Conservation (phyloP, 2,888 invertebrate species). For the Stictocephala bisonia region DNA sequence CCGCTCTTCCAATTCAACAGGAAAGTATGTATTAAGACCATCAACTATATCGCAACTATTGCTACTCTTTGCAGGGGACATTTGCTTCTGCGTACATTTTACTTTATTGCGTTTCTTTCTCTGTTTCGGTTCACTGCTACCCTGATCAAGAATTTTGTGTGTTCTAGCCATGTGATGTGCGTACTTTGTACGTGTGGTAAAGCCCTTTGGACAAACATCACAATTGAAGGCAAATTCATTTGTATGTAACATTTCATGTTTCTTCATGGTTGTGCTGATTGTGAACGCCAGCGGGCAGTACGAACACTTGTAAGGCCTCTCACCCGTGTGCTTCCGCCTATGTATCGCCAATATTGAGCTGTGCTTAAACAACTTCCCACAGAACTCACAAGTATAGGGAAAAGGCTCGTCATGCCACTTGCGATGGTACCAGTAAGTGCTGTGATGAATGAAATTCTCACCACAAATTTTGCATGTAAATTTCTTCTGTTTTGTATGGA, state of each 20-base stretch:
- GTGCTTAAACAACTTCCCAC: conserved; percentile 54
- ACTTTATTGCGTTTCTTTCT: too few relatives aligned
- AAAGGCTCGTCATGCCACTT: conserved; percentile 57
- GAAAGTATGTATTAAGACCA: too few relatives aligned
- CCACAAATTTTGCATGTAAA: conserved; percentile 57
- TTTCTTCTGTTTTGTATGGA: conserved; percentile 55
- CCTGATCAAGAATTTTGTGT: not conserved
- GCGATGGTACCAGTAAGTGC: conserved; percentile 57
- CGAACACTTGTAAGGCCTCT: conserved; percentile 61
- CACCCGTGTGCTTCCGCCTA: conserved; percentile 66
- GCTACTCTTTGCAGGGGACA: too few relatives aligned
- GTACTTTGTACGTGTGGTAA: conserved; percentile 50
- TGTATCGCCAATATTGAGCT: conserved; percentile 61
- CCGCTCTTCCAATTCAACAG: too few relatives aligned
- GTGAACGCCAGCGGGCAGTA: conserved; percentile 49
- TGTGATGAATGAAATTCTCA: conserved; percentile 54
- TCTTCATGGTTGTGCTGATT: conserved; percentile 43
- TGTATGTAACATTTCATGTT: conserved; percentile 50
- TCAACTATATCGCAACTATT: too few relatives aligned
- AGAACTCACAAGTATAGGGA: conserved; percentile 56
- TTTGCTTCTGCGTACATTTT: too few relatives aligned
- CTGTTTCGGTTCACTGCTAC: too few relatives aligned
- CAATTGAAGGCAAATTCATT: conserved; percentile 45
- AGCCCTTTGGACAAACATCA: conserved; percentile 51
- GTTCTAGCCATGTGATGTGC: not conserved